Conservation (phyloP, 2,113 vertebrate species). For the Alaudala cheleensis region DNA sequence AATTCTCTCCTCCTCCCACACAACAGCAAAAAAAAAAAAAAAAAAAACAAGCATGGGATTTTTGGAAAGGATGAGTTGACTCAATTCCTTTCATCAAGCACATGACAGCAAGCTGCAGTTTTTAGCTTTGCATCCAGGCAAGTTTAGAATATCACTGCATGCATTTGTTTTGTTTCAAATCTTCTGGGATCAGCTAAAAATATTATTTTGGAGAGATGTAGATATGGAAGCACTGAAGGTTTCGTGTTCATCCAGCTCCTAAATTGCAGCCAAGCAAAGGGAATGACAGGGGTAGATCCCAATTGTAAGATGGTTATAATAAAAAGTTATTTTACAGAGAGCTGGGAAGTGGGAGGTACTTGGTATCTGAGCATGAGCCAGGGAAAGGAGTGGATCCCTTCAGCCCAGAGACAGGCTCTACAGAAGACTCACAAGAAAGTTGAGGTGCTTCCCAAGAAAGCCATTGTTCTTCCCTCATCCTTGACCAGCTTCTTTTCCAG, state of each 20-base stretch:
- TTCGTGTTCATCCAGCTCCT: neutral
- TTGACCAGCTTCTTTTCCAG: neutral
- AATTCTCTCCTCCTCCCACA: slow-evolving; percentile 60
- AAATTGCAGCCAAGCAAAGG: neutral
- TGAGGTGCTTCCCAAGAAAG: neutral
- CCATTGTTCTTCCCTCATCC: neutral
- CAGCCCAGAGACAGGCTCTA: neutral
- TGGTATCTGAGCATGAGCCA: neutral
- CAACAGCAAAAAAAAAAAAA: neutral
- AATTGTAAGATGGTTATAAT: neutral
- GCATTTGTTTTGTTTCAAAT: slow-evolving; percentile 24
- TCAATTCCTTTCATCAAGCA: slow-evolving; percentile 19
- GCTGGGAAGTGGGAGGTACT: neutral
- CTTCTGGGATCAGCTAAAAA: slow-evolving; percentile 47
- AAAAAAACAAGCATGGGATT: neutral
- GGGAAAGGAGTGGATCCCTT: neutral
- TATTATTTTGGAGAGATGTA: neutral
- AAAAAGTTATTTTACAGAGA: neutral
- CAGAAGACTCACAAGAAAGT: neutral
- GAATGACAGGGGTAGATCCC: neutral
- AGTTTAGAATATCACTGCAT: neutral
- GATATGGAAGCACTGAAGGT: neutral
- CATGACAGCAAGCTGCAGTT: slow-evolving; percentile 52
- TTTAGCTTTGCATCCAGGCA: slow-evolving; percentile 60
- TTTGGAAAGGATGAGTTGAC: slow-evolving; percentile 50